Base-by-base conservation (phyloP, 2,888 invertebrate species). In the Conus canariensis region DNA sequence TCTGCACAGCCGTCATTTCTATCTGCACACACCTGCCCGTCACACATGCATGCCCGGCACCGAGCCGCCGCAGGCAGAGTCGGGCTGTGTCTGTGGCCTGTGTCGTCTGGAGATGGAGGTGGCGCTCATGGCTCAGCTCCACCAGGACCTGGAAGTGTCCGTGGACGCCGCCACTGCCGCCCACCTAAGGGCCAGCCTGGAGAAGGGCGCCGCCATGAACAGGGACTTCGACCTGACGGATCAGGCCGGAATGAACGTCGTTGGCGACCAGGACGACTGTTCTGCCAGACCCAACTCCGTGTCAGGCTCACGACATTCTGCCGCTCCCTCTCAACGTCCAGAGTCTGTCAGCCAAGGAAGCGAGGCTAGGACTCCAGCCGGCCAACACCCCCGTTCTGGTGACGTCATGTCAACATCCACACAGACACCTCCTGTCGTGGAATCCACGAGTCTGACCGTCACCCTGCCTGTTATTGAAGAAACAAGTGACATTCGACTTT, bases 51-150 rank as follows among this genome's bases (percentile, higher is more conserved):
- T 22, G 2, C 7, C 14, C 8, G 64, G 86, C 25, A 30, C 10
- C 8, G 86, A n/a, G 2, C 4, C 8, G 16, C 30, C 30, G 58
- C 25, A 45, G 30, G 92, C 64, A 10, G 64, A 93, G n/a, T 91
- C 92, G 22, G 93, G 91, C 64, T 94, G 94, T 86, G 91, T 92
- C n/a, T 94, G 94, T 74, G 92, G 92, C 22, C 92, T 94, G 91
- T 94, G 94, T 89, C 90, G 92, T 12, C 91, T 94, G 80, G 94
- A 94, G 88, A 92, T 94, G 88, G 93, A 94, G 77, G 90, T 94
- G 16, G 92, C 94, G 16, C 88, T 94, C 10, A 91, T 93, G 14
- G 92, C 92, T 4, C 92, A 89, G 85, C 87, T 90, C 30, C 88
- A 80, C n/a, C 74, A 80, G 60, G 88, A 88, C 80, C 19, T 88